Base-by-base conservation (phyloP, 2,113 vertebrate species). In the Orthochromis indermauri region DNA sequence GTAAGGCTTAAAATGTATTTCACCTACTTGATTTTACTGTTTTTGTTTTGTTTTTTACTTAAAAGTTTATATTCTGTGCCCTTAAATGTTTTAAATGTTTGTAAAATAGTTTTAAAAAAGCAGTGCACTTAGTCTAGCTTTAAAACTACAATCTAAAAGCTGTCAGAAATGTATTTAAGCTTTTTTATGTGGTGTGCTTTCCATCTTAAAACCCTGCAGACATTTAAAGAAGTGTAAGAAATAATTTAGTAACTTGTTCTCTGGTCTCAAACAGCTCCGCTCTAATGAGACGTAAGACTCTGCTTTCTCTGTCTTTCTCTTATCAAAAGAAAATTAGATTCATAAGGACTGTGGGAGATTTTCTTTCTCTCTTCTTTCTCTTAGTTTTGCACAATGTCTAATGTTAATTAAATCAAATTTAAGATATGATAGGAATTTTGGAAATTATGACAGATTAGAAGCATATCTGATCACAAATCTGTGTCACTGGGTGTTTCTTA, bases 81-180 rank as follows among this genome's bases (percentile, higher is more conserved):
- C 0, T 2, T 24, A 71, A 42, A 24, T 71, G 66, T 71, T 68
- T 37, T 21, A 66, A 68, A 68, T 12, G 4, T 68, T 40, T 9
- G n/a, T 1, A 8, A 68, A 40, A 40, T 40, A 14, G 11, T 2
- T 9, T 14, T 2, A 14, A 42, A 2, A 71, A 6, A 71, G 35
- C 4, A 0, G n/a, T 14, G 35, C 3, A 0, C 35, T 68, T 14
- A 40, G 10, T 68, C 35, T 42, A 14, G 0, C 66, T 26, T 45
- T 73, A 3, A 71, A 45, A 45, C 68, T 2, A 17, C 21, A 73
- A 17, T 68, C n/a, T 24, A 13, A 24, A 68, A 40, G 12, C 4
- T 26, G 4, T 0, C 37, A 0, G 35, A 73, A 45, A 45, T 17
- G 21, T 73, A 24, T 73, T 73, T 17, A 16, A 61, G 16, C 28